Percentiles rank a stretch among this genome's conserved stretches.
These are phyloP conservation scores for Coleophora flavipennella DNA, from an alignment of 2,888 invertebrate species.

Conservation along the genomic window DNA sequence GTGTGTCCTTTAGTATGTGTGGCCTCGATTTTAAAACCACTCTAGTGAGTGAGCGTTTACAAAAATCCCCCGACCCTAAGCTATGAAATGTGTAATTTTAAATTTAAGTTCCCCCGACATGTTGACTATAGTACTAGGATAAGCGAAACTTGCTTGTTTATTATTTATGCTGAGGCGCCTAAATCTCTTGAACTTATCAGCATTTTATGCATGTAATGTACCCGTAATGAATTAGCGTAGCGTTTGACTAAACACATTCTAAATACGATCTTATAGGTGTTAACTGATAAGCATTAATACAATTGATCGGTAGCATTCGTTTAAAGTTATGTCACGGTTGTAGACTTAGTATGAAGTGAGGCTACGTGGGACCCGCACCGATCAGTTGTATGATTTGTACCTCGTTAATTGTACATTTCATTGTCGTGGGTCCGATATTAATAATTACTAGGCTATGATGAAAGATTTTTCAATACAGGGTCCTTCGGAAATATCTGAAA, in stretches of 20 bases:
- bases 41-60: conserved; percentile 33
- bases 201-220: conserved; percentile 35
- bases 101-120: conserved; percentile 16
- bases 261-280: conserved; percentile 7
- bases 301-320: conserved; percentile 34
- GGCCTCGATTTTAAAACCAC: conserved; percentile 66
- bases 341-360: no score
- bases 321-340: background rate
- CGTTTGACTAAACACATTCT: conserved; percentile 34
- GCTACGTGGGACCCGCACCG: conserved; percentile 26
- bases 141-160: conserved; percentile 43
- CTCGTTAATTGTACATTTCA: conserved; percentile 62
- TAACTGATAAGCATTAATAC: conserved; percentile 26
- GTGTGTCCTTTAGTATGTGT: conserved; percentile 52
- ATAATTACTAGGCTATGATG: conserved; percentile 1
- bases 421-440: conserved; percentile 54
- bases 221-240: conserved; percentile 34
- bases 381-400: conserved; percentile 37
- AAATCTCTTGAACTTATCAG: conserved; percentile 27
- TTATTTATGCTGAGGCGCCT: conserved; percentile 27
- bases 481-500: background rate
- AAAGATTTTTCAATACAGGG: conserved; percentile 4
- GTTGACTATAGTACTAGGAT: conserved; percentile 22
- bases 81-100: conserved; percentile 69
- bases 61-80: conserved; percentile 45